Percentiles rank a stretch among this genome's conserved stretches.
These are phyloP conservation scores for Muscidifurax raptorellus DNA, from an alignment of 1,140 invertebrate genomes.

Conservation along the genomic window DNA sequence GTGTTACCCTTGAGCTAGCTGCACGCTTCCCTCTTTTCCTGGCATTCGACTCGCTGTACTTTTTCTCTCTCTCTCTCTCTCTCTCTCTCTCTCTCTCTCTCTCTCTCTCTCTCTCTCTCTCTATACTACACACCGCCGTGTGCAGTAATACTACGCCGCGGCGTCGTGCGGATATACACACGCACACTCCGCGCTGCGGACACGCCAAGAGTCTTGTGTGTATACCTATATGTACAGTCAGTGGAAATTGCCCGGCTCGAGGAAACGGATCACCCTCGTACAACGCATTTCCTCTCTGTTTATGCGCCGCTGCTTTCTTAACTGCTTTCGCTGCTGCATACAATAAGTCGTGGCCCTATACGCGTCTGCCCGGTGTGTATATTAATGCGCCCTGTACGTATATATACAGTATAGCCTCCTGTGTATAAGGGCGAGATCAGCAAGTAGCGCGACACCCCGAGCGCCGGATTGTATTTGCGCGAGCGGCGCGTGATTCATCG, in stretches of 20 bases:
- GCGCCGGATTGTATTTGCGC: neutral
- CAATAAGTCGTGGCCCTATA: neutral
- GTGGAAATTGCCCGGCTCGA: slow-evolving; percentile 28
- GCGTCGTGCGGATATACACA: neutral
- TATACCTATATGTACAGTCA: no score
- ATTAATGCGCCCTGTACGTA: neutral
- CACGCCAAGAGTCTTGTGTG: no score
- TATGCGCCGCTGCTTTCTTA: slow-evolving; percentile 32
- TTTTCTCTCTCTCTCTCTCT: neutral
- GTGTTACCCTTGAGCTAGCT: slow-evolving; percentile 33
- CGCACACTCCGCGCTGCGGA: neutral
- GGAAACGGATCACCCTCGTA: slow-evolving; percentile 5
- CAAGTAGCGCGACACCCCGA: neutral
- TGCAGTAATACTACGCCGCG: neutral
- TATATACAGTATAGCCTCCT: neutral
- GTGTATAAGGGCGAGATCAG: neutral
- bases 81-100: neutral
- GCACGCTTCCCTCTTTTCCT: neutral
- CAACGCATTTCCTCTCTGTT: neutral
- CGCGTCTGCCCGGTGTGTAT: neutral
- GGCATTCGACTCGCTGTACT: neutral
- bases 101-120: no score
- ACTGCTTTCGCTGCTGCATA: slow-evolving; percentile 8
- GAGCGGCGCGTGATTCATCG: slow-evolving; percentile 11
- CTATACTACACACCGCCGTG: no score